These are phyloP conservation scores for Megalops cyprinoides DNA, from an alignment of 2,797 vertebrate species.

Conservation along the genomic window DNA sequence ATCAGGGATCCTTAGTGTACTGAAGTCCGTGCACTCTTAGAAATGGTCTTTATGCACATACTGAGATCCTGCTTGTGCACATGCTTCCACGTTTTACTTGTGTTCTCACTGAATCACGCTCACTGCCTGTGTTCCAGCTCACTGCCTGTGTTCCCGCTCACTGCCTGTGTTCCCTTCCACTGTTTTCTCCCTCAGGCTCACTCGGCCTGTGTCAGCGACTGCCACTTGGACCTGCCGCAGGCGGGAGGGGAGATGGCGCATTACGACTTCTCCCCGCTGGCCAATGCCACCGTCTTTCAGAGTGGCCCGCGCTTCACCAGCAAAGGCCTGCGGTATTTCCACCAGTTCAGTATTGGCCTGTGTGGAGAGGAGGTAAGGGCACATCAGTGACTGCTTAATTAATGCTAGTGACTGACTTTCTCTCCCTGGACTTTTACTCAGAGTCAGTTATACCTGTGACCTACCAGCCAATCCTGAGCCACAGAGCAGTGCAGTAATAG, in stretches of 20 bases:
- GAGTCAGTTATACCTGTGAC: no score
- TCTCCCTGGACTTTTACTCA: no score
- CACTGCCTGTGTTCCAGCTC: not conserved
- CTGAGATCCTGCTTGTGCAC: not conserved
- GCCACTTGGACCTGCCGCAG: slow-evolving; percentile 64
- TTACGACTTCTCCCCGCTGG: slow-evolving; percentile 84
- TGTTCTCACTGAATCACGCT: not conserved
- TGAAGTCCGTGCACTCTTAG: no score
- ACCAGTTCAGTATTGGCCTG: slow-evolving; percentile 83
- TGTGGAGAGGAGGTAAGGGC: slow-evolving; percentile 91
- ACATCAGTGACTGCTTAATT: no score
- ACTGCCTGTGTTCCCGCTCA: no score
- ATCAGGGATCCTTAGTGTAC: no score
- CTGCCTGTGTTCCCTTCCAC: no score
- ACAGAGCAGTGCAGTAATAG: no score
- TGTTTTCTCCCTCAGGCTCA: slow-evolving; percentile 70
- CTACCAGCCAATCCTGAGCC: no score
- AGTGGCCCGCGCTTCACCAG: slow-evolving; percentile 86
- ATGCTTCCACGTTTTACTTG: not conserved
- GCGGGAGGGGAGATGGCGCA: slow-evolving; percentile 53
- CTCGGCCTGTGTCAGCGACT: slow-evolving; percentile 86
- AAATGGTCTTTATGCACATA: no score
- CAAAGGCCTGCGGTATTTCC: slow-evolving; percentile 88
- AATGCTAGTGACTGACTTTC: no score
- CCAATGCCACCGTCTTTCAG: slow-evolving; percentile 65